Conservation (phyloP, 35 echinoderm and acorn worm species). For the Acanthaster planci region DNA sequence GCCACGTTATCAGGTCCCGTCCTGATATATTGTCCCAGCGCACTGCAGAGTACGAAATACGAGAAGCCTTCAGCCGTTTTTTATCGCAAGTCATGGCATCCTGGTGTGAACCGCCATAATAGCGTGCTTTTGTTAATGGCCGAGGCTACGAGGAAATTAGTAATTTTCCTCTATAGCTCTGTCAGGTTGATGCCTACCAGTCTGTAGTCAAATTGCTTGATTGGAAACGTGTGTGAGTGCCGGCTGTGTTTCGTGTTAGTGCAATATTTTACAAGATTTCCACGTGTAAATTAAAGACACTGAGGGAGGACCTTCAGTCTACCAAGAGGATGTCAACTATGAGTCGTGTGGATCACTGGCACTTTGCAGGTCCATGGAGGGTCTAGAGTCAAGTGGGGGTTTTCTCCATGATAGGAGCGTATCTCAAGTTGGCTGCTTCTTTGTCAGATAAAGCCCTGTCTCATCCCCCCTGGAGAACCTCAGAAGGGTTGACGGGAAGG, state of each 20-base stretch:
- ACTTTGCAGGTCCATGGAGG: no score
- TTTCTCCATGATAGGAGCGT: no score
- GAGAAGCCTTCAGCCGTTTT: neutral
- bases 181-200: neutral
- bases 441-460: no score
- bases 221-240: neutral
- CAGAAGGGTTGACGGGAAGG: no score
- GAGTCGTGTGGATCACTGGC: no score
- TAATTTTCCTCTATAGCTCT: neutral
- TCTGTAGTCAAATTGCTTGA: neutral
- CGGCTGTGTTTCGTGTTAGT: neutral
- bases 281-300: neutral
- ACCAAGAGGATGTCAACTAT: no score
- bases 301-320: no score
- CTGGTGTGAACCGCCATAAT: constrained; percentile 11
- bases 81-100: constrained; percentile 17
- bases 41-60: neutral
- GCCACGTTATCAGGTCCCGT: no score
- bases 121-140: constrained; percentile 25
- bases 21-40: no score
- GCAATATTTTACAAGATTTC: neutral
- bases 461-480: no score
- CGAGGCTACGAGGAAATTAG: neutral
- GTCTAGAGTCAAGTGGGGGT: no score
- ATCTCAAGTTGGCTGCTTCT: no score